Evolutionary conservation across 1,140 invertebrate species (phyloP).

Genomic region (Patella vulgata): DNA sequence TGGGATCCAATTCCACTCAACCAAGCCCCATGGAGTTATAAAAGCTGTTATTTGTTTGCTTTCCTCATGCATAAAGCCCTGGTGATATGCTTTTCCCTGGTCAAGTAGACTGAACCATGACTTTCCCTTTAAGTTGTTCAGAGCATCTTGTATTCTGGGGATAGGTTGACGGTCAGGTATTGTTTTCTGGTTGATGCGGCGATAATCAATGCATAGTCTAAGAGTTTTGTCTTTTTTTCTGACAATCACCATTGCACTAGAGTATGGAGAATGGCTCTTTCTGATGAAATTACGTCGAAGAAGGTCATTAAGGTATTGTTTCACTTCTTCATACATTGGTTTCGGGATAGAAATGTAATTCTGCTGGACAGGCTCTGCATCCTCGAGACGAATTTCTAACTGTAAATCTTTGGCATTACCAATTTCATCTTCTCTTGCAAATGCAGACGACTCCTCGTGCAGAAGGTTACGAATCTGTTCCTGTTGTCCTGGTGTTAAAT

Average conservation of each 20-base stretch:
- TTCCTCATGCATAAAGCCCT: constrained; percentile 13
- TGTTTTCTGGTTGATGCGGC: neutral
- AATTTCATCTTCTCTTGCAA: constrained; percentile 16
- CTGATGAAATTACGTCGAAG: constrained; percentile 14
- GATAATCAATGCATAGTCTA: neutral
- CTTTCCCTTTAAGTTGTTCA: constrained; percentile 15
- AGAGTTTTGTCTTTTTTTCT: constrained; percentile 21
- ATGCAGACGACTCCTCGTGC: constrained; percentile 10
- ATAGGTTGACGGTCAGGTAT: neutral
- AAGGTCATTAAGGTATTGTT: constrained; percentile 23
- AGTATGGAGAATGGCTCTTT: constrained; percentile 8
- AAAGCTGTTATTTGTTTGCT: constrained; percentile 31
- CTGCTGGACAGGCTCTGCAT: constrained; percentile 18
- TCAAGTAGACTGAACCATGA: constrained; percentile 16
- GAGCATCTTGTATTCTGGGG: constrained; percentile 17
- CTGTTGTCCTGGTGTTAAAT: constrained; percentile 11
- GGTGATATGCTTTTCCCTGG: constrained; percentile 21
- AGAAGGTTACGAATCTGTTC: constrained; percentile 9
- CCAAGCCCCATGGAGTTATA: constrained; percentile 24
- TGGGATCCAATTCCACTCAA: constrained; percentile 29
- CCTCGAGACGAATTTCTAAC: constrained; percentile 20
- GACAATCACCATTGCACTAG: constrained; percentile 27
- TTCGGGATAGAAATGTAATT: constrained; percentile 11
- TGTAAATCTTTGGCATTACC: constrained; percentile 16
- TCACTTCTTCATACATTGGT: constrained; percentile 26